Conservation (phyloP, 1,140 invertebrate species). For the Brachionus paranguensis region DNA sequence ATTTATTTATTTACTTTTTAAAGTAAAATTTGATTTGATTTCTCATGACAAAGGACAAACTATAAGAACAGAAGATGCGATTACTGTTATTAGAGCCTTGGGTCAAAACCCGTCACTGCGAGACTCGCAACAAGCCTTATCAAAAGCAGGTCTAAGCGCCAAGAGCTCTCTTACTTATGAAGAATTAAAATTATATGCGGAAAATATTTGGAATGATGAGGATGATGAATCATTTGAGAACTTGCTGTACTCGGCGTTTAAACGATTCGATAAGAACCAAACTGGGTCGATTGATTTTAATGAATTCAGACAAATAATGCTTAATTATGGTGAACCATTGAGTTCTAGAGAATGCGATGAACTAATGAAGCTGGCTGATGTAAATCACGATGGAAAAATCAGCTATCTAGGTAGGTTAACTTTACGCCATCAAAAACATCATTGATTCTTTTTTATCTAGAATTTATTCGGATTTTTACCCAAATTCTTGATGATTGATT, state of each 20-base stretch:
- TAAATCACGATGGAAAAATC: constrained; percentile 34
- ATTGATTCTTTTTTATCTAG: background rate
- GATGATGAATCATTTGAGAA: background rate
- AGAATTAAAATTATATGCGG: background rate
- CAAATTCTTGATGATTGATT: constrained; percentile 5
- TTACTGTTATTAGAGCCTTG: constrained; percentile 8
- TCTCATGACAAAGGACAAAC: background rate
- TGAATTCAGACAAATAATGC: constrained; percentile 9
- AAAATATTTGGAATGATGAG: background rate
- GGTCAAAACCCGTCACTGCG: constrained; percentile 27
- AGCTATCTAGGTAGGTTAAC: constrained; percentile 6
- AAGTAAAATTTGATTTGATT: background rate
- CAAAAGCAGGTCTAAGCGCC: background rate
- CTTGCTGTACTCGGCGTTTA: background rate
- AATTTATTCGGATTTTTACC: constrained; percentile 5
- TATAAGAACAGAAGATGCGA: constrained; percentile 5
- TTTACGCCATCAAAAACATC: background rate
- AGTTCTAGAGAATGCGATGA: constrained; percentile 3
- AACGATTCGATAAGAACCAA: constrained; percentile 4
- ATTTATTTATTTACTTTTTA: background rate
- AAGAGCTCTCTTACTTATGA: background rate
- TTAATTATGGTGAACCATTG: constrained; percentile 21
- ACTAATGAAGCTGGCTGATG: background rate
- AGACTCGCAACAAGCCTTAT: background rate
- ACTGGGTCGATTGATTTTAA: background rate